Evolutionary conservation across 2,113 vertebrate species (phyloP).

Genomic region (Toxotes jaculatrix): DNA sequence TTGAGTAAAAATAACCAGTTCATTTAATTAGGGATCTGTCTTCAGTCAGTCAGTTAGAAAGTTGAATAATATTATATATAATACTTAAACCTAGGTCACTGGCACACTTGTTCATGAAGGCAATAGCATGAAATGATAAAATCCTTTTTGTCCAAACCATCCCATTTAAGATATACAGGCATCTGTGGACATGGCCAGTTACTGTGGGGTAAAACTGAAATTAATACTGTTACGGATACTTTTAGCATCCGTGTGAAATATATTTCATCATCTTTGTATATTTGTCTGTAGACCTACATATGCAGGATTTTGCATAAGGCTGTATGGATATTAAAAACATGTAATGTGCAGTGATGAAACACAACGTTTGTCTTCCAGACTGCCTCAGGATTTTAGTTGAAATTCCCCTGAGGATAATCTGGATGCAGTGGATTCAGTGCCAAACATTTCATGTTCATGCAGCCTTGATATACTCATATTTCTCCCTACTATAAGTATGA

Average conservation of each 20-base stretch:
- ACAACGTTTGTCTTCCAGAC: neutral
- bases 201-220: neutral
- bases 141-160: no score
- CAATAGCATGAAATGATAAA: neutral
- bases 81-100: no score
- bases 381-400: slow-evolving; percentile 7
- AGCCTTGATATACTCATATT: neutral
- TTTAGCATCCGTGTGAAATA: neutral
- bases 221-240: neutral
- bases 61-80: neutral
- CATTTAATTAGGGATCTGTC: neutral
- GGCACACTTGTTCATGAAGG: neutral
- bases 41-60: neutral
- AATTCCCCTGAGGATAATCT: slow-evolving; percentile 5
- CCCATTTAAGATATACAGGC: no score
- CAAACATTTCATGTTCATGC: neutral
- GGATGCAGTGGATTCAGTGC: neutral
- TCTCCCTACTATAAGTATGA: neutral
- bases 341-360: neutral
- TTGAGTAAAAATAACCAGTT: neutral
- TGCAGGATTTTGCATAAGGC: slow-evolving; percentile 1
- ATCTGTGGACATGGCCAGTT: neutral
- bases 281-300: neutral
- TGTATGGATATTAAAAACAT: neutral
- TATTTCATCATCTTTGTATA: slow-evolving; percentile 10